Percentiles rank a stretch among this genome's conserved stretches.
Evolutionary conservation across 2,113 vertebrate genomes (phyloP).

Genomic region (Penelope pileata): DNA sequence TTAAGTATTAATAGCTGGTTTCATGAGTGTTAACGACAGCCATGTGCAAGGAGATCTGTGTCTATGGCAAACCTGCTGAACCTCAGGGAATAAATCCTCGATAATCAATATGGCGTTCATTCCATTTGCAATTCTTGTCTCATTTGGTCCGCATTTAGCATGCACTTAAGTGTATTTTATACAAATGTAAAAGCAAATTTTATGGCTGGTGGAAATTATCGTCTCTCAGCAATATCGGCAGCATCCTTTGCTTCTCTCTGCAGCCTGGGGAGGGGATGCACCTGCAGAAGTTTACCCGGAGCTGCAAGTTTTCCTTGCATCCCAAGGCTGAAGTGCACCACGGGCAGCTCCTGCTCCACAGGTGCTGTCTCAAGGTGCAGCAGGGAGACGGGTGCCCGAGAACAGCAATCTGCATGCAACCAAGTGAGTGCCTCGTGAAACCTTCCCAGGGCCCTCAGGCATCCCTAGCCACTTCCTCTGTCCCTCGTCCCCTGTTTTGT

Average conservation of each 20-base stretch:
- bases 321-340: rapidly evolving
- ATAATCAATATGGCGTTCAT: constrained; percentile 48
- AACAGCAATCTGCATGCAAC: background rate
- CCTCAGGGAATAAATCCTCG: constrained; percentile 56
- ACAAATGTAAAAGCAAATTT: constrained; percentile 10
- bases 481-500: background rate
- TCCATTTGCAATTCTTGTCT: constrained; percentile 37
- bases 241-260: background rate
- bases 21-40: constrained; percentile 56
- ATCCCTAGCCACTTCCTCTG: background rate
- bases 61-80: constrained; percentile 45
- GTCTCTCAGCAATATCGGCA: background rate
- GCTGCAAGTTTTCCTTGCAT: no score
- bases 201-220: background rate
- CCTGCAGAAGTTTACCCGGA: background rate
- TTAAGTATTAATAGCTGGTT: constrained; percentile 67
- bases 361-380: background rate
- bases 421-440: background rate
- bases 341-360: rapidly evolving
- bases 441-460: rapidly evolving
- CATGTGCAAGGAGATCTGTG: constrained; percentile 33
- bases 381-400: background rate
- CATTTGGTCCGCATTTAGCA: constrained; percentile 2
- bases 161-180: constrained; percentile 42
- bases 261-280: background rate